Percentiles rank a stretch among this genome's conserved stretches.
phyloP scores from a whole-genome alignment of 1,140 invertebrate species.

The Lepidurus apus region DNA sequence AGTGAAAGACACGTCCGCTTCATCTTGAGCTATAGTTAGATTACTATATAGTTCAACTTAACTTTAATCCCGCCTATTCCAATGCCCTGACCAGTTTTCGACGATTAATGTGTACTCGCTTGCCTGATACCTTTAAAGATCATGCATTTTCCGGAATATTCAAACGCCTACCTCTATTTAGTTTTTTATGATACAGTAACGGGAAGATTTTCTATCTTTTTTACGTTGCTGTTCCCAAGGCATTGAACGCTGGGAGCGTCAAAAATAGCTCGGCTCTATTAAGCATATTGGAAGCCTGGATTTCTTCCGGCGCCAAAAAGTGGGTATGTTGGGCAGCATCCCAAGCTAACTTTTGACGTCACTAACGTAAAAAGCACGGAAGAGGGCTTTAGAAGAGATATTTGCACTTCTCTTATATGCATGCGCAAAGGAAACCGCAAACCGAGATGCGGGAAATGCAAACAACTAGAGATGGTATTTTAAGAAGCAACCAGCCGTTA shows the following conservation, averaged over 20 bases:
- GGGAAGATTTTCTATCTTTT: neutral
- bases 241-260: neutral
- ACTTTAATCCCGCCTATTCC: neutral
- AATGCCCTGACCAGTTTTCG: too few relatives aligned
- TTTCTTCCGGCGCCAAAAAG: conserved; percentile 14
- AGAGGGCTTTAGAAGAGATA: neutral
- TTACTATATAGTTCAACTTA: neutral
- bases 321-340: conserved; percentile 17
- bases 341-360: conserved; percentile 14
- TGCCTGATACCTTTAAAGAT: too few relatives aligned
- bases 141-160: too few relatives aligned
- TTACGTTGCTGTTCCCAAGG: conserved; percentile 3
- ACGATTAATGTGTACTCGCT: too few relatives aligned
- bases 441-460: neutral
- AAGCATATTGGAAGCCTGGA: conserved; percentile 18
- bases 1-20: neutral
- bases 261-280: conserved; percentile 19
- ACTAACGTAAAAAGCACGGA: conserved; percentile 9
- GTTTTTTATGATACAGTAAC: neutral
- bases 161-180: too few relatives aligned
- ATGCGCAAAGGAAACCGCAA: neutral
- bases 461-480: too few relatives aligned
- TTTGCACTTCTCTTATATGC: neutral
- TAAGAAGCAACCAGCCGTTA: too few relatives aligned
- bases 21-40: neutral